Evolutionary conservation across 2,888 invertebrate genomes (phyloP), one percentile per base, ranked within the genome.

Genomic region (Campoplex capitator): DNA sequence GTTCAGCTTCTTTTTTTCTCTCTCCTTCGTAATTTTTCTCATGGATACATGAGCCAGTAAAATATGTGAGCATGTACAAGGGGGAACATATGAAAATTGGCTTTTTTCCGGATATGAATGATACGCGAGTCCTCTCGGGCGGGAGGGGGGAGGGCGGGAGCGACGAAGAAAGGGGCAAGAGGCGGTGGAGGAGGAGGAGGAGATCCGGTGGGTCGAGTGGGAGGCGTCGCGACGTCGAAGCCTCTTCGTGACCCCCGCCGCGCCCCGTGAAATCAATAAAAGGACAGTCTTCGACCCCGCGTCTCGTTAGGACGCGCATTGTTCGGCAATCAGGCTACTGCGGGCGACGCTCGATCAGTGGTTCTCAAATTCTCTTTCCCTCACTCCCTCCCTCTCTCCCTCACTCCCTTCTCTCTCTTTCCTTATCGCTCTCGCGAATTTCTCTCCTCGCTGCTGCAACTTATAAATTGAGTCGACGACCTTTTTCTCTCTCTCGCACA

Each of bases 281-380:
- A 92, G 89, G 91, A 91, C 91, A 91, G 91, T 91, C 90, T 92
- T 92, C 92, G 91, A 91, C 91, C 91, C 91, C 90, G 87, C 89
- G 89, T 89, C 91, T 92, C 92, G 92, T 92, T 91, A 91, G 90
- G 88, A 91, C 90, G 92, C 90, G 92, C 91, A 92, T 92, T 92
- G 92, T 93, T 92, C 92, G 89, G 90, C 91, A 92, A 92, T 93
- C 92, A 91, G 90, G 91, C 91, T 92, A 89, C 91, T 89, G 88
- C 90, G 89, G 81, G 88, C 83, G 88, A 89, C 85, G 87, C 90
- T 89, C 88, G 89, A 86, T 81, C 89, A 89, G 90, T 78, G 89
- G 87, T 88, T 89, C 88, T 87, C 89, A 88, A 87, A 70, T 81
- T 62, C 67, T 62, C 45, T 65, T 68, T 65, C 83, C 51, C 38